Conservation (phyloP, 2,113 vertebrate species). For the Equus przewalskii region DNA sequence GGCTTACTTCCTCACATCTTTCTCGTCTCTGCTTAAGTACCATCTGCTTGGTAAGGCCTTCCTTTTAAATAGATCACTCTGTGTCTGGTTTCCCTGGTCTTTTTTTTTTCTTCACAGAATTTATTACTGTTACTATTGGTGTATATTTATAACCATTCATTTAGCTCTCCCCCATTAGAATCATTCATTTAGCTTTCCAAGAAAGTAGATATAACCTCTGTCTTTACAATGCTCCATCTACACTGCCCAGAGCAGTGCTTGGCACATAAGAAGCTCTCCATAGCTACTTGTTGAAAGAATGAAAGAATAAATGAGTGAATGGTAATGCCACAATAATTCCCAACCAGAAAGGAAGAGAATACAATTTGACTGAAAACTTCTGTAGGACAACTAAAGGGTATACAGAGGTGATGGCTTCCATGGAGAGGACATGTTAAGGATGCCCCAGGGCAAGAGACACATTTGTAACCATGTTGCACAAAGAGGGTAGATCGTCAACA, state of each 20-base stretch:
- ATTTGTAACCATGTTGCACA: neutral
- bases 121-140: neutral
- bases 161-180: neutral
- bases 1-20: neutral
- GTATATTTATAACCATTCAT: neutral
- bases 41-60: neutral
- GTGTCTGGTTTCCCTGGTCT: neutral
- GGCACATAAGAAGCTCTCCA: neutral
- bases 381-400: neutral
- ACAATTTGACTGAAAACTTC: neutral
- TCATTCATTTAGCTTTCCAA: neutral
- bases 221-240: neutral
- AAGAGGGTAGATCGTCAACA: neutral
- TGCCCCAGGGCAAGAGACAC: neutral
- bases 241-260: neutral
- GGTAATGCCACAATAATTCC: neutral
- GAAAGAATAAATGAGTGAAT: neutral
- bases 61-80: neutral
- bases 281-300: neutral
- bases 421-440: neutral
- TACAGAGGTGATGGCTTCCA: neutral
- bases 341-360: neutral
- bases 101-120: neutral
- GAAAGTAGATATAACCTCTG: neutral
- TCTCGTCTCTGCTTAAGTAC: neutral